Base-by-base conservation (phyloP, 1,140 invertebrate genomes). In the Bemisia tabaci region DNA sequence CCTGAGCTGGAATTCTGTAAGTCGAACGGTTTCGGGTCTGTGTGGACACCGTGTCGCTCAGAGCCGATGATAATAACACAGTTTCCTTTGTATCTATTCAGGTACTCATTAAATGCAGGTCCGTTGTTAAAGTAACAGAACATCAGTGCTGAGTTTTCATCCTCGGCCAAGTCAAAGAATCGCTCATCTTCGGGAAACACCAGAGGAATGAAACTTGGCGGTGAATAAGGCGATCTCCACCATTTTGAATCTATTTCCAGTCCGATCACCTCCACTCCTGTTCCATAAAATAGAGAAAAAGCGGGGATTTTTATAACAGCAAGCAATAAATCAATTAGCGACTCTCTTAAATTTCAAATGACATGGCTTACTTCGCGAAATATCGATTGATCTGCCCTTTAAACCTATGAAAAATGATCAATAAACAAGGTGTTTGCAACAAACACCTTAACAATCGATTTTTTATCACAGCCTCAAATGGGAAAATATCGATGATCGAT, bases 121-220 rank as follows among this genome's bases (percentile, higher is more conserved):
- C 81, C 80, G 69, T 88, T 84, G 70, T 89, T 90, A 71, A 90
- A 90, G 72, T 90, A 90, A 71, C 87, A 90, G 73, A 90, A 90
- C 25, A 90, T 71, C 62, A 89, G 70, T 0, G 84, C 86, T 64
- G 80, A 79, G n/a, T 76, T 73, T 23, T 17, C 22, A 33, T 65
- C 21, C 2, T 39, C n/a, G 2, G 60, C 22, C 12, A 65, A 23
- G 22, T 22, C 2, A 17, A 22, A 25, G 25, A 25, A 59, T 5
- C 25, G 39, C 26, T 75, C 66, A 26, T 75, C 70, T 60, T 77
- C 70, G 12, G 62, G 66, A 1, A 70, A 67, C 61, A 74, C 67
- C 22, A 75, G 74, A 2, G 77, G 72, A 68, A 78, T 82, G 26
- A 75, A 74, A 1, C 82, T 68, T 1, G 81, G 17, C 33, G 33